These are phyloP conservation scores for Ceramica pisi DNA, from an alignment of 2,888 invertebrate genomes.

Conservation along the genomic window DNA sequence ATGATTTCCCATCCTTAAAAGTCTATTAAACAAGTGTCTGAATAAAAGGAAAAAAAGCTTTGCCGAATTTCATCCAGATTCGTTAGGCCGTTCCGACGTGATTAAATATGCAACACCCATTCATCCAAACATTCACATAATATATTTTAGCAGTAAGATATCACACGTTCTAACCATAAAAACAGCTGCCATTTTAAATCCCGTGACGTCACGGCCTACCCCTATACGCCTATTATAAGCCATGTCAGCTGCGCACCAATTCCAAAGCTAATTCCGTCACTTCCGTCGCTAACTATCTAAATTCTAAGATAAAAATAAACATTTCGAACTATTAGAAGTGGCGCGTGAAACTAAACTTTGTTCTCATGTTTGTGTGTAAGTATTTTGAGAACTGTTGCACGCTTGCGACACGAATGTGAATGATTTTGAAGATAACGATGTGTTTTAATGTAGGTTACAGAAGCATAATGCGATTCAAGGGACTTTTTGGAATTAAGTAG, in stretches of 20 bases:
- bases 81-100: too few species aligned
- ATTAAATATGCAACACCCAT: too few species aligned
- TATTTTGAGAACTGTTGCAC: constrained; percentile 30
- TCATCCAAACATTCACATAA: too few species aligned
- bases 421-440: constrained; percentile 27
- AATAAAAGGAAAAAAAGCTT: too few species aligned
- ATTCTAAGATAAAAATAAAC: constrained; percentile 62
- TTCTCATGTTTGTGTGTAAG: constrained; percentile 15
- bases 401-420: constrained; percentile 33
- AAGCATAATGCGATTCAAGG: neutral
- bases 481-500: too few species aligned
- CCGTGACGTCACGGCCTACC: constrained; percentile 58
- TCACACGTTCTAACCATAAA: neutral
- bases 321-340: constrained; percentile 54
- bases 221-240: constrained; percentile 42
- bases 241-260: constrained; percentile 63
- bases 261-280: constrained; percentile 57
- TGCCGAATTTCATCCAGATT: too few species aligned
- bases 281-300: constrained; percentile 63
- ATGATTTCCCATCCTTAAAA: too few species aligned
- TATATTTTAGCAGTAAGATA: too few species aligned
- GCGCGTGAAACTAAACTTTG: constrained; percentile 47
- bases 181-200: neutral
- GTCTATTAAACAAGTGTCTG: too few species aligned
- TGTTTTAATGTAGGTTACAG: constrained; percentile 4